Base-by-base conservation (phyloP, 2,113 vertebrate genomes). In the Edolisoma coerulescens region DNA sequence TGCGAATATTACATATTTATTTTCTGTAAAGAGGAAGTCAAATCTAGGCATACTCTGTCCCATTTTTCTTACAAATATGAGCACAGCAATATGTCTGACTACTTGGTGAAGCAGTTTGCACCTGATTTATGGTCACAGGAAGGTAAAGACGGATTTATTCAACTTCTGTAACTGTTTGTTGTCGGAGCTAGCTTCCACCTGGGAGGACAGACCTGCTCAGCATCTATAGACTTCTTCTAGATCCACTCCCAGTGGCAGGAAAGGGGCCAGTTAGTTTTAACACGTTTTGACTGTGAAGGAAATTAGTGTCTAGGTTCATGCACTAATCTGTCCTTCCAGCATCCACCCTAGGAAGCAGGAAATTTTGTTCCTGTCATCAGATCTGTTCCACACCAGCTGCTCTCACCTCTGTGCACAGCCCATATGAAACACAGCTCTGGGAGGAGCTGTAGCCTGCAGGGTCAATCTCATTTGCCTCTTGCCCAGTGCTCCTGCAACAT, bases 361-460 rank as follows among this genome's bases (percentile, higher is more conserved):
- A 47, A 33, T 79, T 61, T 30, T 56, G 14, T 39, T 84, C 18
- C 33, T 42, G 13, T 47, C 23, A 18, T 20, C 2, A 6, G 20
- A 64, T 21, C 39, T 77, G 59, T 77, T 69, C 14, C 27, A 22
- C 26, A 11, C 3, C 44, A 81, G 33, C 41, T 23, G 37, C 10
- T 64, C 35, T 77, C 26, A 35, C 39, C 33, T 50, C 71, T 50
- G 37, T 35, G 44, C 27, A 33, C n/a, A 81, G 54, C 14, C 37
- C 21, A 3, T 13, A 6, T 2, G 6, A 21, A 73, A 11, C 23
- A 15, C 0, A 11, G 63, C 33, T 64, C 33, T n/a, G 4, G 3
- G 6, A 4, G 8, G 26, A 87, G 63, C 32, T 75, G 19, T 5
- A 56, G 18, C 28, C 53, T 59, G 26, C 50, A 49, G n/a, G 10